Evolutionary conservation across 2,888 invertebrate species (phyloP), one percentile per base, ranked within the genome.

Genomic region (Altica lythri): DNA sequence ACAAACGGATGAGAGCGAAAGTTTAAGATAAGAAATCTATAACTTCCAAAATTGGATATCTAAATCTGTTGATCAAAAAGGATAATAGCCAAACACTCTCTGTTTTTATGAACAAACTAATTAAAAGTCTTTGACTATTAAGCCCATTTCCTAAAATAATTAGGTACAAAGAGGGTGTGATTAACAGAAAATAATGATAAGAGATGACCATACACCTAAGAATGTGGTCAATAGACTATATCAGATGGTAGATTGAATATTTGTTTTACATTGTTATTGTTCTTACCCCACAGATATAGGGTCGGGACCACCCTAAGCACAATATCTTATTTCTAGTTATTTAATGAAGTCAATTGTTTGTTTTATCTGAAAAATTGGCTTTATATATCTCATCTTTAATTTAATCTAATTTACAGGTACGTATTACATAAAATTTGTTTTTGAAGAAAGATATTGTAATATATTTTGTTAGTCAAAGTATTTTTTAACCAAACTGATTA

Each of bases 241-340:
- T 47, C 47, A 18, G 17, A 30, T 38, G 35, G 47, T 47, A 47
- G 38, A 47, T 37, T 38, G 47, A 29, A 47, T 18, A 29, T 47
- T 47, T 38, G 38, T 47, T 37, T 29, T 47, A 27, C 18, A 38
- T 37, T 47, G 29, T 27, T 27, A 47, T 47, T 47, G 38, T 47
- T 37, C 17, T 18, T 22, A 37, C 46, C 46, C 42, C 32, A 10
- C 46, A 22, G n/a, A 46, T 27, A 22, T 10, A 42, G 27, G 27
- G 46, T 42, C 46, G 8, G n/a, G 53, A 53, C 53, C 53, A 53
- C 46, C 53, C 53, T 29, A 40, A 8, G 8, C 40, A 6, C 6
- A 18, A 10, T n/a, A 18, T 19, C 37, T 18, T 37, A 10, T n/a
- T 37, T 19, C 37, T 18, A 18, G 12, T 35, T 16, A 16, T 13